Evolutionary conservation across 64 coral and sea anemone genomes (phyloP).

Genomic region (Pocillopora damicornis): DNA sequence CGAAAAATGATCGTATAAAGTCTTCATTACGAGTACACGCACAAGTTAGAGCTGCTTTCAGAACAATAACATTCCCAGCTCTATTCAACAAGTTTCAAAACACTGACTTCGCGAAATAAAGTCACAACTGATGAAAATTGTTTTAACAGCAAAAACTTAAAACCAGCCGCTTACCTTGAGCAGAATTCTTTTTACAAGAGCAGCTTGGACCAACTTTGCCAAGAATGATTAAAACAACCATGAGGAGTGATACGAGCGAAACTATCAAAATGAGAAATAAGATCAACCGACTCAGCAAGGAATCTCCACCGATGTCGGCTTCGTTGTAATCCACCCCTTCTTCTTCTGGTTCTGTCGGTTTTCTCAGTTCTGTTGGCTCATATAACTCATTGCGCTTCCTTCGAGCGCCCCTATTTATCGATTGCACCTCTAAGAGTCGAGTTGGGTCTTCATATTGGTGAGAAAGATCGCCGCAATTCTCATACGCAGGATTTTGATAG

Average conservation of each 20-base stretch:
- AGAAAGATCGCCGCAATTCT: background rate
- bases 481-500: constrained; percentile 9
- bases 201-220: constrained; percentile 1
- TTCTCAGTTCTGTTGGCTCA: constrained; percentile 1
- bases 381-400: constrained; percentile 29
- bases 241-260: background rate
- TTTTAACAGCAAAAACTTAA: too few species aligned
- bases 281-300: constrained; percentile 15
- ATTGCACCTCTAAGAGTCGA: background rate
- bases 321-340: background rate
- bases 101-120: too few species aligned
- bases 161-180: background rate
- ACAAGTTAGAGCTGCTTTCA: too few species aligned
- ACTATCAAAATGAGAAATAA: constrained; percentile 7
- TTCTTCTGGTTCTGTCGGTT: background rate
- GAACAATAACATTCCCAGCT: too few species aligned
- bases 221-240: background rate
- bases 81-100: too few species aligned
- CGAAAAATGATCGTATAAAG: too few species aligned
- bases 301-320: background rate
- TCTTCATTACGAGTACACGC: too few species aligned
- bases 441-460: constrained; percentile 23
- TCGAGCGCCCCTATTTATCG: background rate
- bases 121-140: too few species aligned
- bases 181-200: background rate